A percentile compares a stretch with the other conserved stretches of the same genome.
Evolutionary conservation across 2,888 invertebrate genomes (phyloP).

Genomic region (Metellina segmentata): DNA sequence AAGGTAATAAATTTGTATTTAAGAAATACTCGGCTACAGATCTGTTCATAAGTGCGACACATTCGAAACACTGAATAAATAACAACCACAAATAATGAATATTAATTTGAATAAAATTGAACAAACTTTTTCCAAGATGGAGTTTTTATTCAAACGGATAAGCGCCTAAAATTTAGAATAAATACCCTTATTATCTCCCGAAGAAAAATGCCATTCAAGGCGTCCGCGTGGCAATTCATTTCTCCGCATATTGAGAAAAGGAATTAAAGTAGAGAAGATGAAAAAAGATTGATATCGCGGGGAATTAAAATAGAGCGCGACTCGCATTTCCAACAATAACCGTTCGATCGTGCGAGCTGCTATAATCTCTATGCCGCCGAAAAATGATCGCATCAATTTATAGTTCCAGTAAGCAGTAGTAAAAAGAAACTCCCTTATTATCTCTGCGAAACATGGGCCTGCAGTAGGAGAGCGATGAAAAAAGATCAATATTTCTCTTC

Average conservation of each 20-base stretch:
- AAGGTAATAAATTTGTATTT: too few relatives aligned
- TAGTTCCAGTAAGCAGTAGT: background rate
- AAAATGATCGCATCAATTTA: constrained; percentile 1
- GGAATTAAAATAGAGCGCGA: background rate
- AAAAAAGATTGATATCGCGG: background rate
- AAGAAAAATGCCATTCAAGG: background rate
- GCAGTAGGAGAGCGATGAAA: background rate
- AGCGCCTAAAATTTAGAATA: background rate
- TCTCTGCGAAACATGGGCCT: background rate
- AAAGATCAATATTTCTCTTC: background rate
- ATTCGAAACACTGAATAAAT: too few relatives aligned
- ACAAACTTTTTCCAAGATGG: background rate
- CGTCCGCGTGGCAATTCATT: background rate
- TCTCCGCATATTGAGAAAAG: background rate
- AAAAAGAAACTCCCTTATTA: background rate
- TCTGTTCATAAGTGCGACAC: too few relatives aligned
- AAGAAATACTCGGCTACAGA: too few relatives aligned
- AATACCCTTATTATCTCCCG: background rate
- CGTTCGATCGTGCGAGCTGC: background rate
- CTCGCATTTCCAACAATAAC: background rate
- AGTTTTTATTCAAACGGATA: background rate
- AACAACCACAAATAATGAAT: too few relatives aligned
- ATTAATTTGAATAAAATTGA: background rate
- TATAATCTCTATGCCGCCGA: background rate
- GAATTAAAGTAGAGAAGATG: background rate